Evolutionary conservation across 2,113 vertebrate genomes (phyloP).

Genomic region (Melospiza georgiana): DNA sequence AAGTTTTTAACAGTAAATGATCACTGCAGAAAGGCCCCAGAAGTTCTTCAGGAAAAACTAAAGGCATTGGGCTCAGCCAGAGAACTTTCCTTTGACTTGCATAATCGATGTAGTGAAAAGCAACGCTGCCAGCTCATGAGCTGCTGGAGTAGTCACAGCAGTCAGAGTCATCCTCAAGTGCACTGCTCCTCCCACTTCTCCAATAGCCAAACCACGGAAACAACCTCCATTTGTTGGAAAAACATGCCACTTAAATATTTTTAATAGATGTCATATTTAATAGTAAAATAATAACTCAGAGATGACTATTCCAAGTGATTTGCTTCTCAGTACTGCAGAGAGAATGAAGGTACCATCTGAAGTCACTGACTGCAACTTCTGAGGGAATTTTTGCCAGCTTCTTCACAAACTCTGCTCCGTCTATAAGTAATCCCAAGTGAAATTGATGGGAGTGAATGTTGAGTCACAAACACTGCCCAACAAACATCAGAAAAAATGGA

Average conservation of each 20-base stretch:
- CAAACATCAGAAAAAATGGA: not conserved
- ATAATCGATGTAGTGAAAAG: not conserved
- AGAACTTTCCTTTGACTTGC: not conserved
- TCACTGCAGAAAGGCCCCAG: not conserved
- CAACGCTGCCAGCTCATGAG: not conserved
- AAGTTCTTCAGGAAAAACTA: not conserved
- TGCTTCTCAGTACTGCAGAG: not conserved
- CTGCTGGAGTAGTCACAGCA: not conserved
- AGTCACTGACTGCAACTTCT: not conserved
- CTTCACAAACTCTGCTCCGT: not conserved
- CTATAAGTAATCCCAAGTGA: not conserved
- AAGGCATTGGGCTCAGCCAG: not conserved
- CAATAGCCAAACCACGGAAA: not conserved
- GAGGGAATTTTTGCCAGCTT: not conserved
- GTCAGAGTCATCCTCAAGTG: not conserved
- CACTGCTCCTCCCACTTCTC: not conserved
- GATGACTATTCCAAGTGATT: not conserved
- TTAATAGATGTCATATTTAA: not conserved
- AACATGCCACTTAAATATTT: not conserved
- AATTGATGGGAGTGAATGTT: not conserved
- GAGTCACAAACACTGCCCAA: not conserved
- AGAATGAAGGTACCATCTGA: not conserved
- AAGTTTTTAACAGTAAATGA: not conserved
- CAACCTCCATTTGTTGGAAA: not conserved
- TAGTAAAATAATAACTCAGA: not conserved